phyloP scores from a whole-genome alignment of 2,797 vertebrate species.

The Danio jaintianensis region DNA sequence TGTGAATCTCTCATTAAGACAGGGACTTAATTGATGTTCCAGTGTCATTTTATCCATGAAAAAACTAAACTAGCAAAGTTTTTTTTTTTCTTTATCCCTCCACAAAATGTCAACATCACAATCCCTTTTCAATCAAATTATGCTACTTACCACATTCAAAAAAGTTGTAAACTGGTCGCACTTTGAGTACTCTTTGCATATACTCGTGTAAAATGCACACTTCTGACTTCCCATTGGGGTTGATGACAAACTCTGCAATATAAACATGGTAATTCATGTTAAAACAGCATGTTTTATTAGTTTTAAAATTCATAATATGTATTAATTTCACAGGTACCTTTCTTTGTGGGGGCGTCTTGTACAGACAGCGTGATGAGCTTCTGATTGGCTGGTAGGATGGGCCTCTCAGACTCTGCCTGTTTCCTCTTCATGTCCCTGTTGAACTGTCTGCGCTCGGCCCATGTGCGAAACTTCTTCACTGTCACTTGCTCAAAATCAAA shows the following conservation, averaged over 20 bases:
- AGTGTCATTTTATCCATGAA: too few relatives aligned
- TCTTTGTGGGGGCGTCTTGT: constrained; percentile 96
- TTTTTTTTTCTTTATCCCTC: too few relatives aligned
- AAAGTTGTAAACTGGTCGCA: constrained; percentile 99
- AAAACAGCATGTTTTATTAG: not conserved
- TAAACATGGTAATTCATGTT: not conserved
- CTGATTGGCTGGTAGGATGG: constrained; percentile 97
- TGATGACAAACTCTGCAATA: constrained; percentile 94
- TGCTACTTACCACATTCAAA: constrained; percentile 98
- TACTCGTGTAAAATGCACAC: constrained; percentile 99
- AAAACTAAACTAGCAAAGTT: too few relatives aligned
- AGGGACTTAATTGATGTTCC: too few relatives aligned
- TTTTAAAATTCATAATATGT: not conserved
- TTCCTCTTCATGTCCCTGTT: constrained; percentile 98
- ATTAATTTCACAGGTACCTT: constrained; percentile 77
- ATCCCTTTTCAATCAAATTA: too few relatives aligned
- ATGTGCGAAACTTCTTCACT: constrained; percentile 97
- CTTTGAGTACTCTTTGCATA: constrained; percentile 99
- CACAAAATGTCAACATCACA: too few relatives aligned
- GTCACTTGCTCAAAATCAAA: constrained; percentile 99
- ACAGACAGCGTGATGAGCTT: constrained; percentile 98
- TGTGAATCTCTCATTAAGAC: too few relatives aligned
- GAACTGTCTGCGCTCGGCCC: constrained; percentile 97
- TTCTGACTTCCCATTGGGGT: constrained; percentile 98
- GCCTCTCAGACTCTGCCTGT: constrained; percentile 94